A percentile compares a stretch with the other conserved stretches of the same genome.
These are phyloP conservation scores for Hylyphantes graminicola DNA, from an alignment of 1,140 invertebrate species.

Conservation along the genomic window DNA sequence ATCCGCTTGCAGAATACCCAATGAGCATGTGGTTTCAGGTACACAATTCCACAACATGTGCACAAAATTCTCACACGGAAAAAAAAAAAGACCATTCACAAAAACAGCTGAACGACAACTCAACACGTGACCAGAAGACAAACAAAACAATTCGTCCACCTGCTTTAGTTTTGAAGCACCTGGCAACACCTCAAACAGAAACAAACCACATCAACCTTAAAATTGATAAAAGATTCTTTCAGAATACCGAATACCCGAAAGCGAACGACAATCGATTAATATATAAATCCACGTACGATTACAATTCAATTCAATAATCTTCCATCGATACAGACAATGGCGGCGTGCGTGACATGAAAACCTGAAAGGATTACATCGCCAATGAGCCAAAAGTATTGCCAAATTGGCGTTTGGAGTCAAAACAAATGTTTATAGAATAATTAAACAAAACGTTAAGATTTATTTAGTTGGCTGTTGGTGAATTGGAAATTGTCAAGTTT, in stretches of 20 bases:
- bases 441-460: too few species aligned
- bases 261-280: background rate
- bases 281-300: too few species aligned
- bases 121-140: constrained; percentile 13
- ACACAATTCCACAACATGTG: too few species aligned
- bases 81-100: background rate
- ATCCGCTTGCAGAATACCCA: too few species aligned
- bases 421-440: too few species aligned
- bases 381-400: background rate
- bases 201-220: background rate
- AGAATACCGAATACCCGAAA: background rate
- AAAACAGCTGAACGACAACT: constrained; percentile 2
- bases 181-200: background rate
- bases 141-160: constrained; percentile 15
- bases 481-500: too few species aligned
- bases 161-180: background rate
- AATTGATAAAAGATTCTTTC: background rate
- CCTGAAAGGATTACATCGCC: background rate
- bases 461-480: too few species aligned
- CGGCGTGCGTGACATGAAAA: constrained; percentile 42
- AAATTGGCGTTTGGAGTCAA: too few species aligned
- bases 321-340: constrained; percentile 19
- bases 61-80: background rate
- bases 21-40: too few species aligned
- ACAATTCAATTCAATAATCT: too few species aligned